Conservation (phyloP, 2,113 vertebrate genomes). For the Copsychus sechellarum region DNA sequence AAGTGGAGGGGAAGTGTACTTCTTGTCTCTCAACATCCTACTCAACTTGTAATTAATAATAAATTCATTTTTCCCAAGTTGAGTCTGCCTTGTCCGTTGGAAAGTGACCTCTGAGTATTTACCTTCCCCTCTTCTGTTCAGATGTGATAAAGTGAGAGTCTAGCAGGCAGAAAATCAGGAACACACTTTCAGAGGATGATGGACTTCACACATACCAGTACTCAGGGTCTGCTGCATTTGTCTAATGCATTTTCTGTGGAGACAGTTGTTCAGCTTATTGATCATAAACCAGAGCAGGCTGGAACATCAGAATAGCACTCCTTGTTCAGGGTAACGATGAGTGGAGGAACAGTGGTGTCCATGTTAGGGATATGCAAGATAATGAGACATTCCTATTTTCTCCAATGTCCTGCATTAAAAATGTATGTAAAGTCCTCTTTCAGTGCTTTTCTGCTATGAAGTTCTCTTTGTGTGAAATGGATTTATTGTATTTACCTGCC, state of each 20-base stretch:
- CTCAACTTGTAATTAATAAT: neutral
- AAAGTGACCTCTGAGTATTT: neutral
- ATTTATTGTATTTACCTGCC: neutral
- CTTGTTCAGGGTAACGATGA: fast-evolving
- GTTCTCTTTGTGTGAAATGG: neutral
- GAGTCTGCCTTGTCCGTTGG: neutral
- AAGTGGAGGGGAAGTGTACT: neutral
- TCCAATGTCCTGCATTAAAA: neutral
- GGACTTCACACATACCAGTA: neutral
- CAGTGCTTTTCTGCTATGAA: neutral
- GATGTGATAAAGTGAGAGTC: neutral
- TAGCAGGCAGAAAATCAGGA: neutral
- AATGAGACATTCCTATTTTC: neutral
- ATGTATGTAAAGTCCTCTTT: neutral
- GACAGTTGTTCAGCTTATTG: neutral
- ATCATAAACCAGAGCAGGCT: neutral
- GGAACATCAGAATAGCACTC: neutral
- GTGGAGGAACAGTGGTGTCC: neutral
- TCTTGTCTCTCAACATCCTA: neutral
- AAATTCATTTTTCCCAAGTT: neutral
- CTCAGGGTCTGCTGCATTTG: neutral
- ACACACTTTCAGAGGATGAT: fast-evolving
- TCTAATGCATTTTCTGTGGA: neutral
- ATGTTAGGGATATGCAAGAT: neutral
- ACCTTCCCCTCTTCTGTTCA: neutral